A percentile compares a stretch with the other conserved stretches of the same genome.
Conservation (phyloP, 2,113 vertebrate species). For the Dasyprocta punctata region DNA sequence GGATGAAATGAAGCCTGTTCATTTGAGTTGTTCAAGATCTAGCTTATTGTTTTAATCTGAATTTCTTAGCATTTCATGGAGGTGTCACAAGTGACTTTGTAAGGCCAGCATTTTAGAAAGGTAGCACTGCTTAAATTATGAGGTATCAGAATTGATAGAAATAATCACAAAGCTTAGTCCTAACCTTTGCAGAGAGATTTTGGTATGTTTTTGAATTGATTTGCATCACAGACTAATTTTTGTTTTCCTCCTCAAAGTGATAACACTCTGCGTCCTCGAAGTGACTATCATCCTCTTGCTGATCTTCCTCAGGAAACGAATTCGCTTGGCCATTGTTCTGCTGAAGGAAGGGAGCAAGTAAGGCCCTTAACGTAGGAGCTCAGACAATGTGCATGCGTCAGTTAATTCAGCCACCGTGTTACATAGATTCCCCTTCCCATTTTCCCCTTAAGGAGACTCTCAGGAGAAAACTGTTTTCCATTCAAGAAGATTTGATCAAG, state of each 20-base stretch:
- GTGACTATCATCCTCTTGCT: constrained; percentile 90
- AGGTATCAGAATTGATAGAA: neutral
- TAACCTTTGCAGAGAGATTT: neutral
- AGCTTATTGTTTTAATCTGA: neutral
- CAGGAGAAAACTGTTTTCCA: constrained; percentile 8
- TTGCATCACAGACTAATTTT: constrained; percentile 31
- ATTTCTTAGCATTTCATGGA: neutral
- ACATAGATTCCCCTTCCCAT: neutral
- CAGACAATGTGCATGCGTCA: neutral
- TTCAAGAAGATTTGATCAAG: neutral
- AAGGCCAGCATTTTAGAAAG: neutral
- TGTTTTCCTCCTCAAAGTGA: constrained; percentile 88
- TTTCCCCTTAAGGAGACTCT: neutral
- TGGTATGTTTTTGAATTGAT: neutral
- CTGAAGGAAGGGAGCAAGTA: constrained; percentile 97
- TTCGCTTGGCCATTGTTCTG: constrained; percentile 92
- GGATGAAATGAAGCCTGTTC: constrained; percentile 7
- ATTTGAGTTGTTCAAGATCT: neutral
- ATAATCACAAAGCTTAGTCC: neutral
- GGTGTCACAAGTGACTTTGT: constrained; percentile 26
- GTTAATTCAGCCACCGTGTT: neutral
- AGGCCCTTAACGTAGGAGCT: constrained; percentile 52
- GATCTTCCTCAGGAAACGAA: constrained; percentile 93
- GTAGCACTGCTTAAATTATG: neutral
- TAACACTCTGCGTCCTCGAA: constrained; percentile 91